Base-by-base conservation (phyloP, 2,113 vertebrate genomes). In the Peromyscus californicus region DNA sequence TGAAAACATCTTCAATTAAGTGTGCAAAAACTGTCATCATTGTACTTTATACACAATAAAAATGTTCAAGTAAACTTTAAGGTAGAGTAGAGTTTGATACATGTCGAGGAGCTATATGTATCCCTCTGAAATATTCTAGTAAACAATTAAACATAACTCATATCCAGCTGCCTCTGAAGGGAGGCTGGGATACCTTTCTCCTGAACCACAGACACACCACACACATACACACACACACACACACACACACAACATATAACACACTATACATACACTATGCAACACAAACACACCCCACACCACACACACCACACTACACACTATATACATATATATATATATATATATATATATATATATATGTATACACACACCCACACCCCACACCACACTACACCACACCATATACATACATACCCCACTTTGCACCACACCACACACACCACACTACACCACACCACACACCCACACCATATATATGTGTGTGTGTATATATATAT, bases 1-100 rank as follows among this genome's bases (percentile, higher is more conserved):
- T 54, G 33, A 92, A 78, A 94, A 70, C 57, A 89, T 78, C 31
- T 84, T n/a, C 15, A 91, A 88, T 51, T 45, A 94, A 70, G 13
- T 92, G 3, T 94, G 29, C 31, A 54, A 91, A 90, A 82, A 33
- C 51, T 45, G 70, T 36, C 75, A 33, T n/a, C 8, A 57, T 21
- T 21, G 1, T 70, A 48, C 59, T 29, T 61, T 82, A 83, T 24
- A 9, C 17, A 36, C n/a, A 80, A 74, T 72, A 24, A 69, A 84
- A 89, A 84, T 9, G 16, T 11, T 29, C 26, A 84, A 39, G 22
- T 33, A 21, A 89, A 91, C 12, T 7, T 3, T 33, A 69, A 33
- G 24, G 26, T 59, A 65, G 24, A 39, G 36, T 69, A 54, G 76
- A 59, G 4, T 70, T 91, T 21, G 24, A 48, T 15, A 63, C 51